Base-by-base conservation (phyloP, 2,888 invertebrate genomes). In the Caenorhabditis sp. region DNA sequence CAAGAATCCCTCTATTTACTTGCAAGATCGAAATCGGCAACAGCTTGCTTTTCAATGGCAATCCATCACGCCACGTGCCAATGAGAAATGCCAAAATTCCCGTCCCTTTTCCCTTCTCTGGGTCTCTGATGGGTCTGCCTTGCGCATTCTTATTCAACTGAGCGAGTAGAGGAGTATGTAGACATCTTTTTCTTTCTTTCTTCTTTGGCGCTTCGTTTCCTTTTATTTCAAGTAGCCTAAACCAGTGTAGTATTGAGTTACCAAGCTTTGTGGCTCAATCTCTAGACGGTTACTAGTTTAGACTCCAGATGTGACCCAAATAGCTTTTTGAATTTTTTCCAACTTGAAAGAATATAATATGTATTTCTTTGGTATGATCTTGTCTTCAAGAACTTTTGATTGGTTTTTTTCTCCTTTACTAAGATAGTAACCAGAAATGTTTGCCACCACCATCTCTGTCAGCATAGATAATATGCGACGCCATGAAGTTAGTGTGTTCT, bases 11-110 rank as follows among this genome's bases (percentile, higher is more conserved):
- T 13, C 22, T 32, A 32, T 32, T 32, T n/a, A 28, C 51, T n/a
- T 64, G 51, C 32, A 3, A 5, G 18, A 15, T 40, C 11, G 5
- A 47, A 47, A 18, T 20, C 47, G 47, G 32, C 47, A 18, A 47
- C 50, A 32, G 32, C 18, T 32, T n/a, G 35, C 18, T 32, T n/a
- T n/a, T n/a, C 13, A 56, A 50, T 58, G 50, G 60, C 70, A 51
- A 70, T 70, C 61, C 70, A 70, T 70, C 70, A 70, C 15, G n/a
- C 58, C 32, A 58, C 58, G 50, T 71, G 71, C 71, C 69, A 70
- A 20, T 61, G 61, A 22, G 40, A 44, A 9, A 44, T 18, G n/a
- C 26, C 62, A 56, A 32, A 56, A 28, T 28, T 26, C 44, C 24
- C 51, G 40, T 28, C 35, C 47, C 50, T 24, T 15, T 22, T 40